Conservation (phyloP, 2,888 invertebrate genomes). For the Diogma glabrata region DNA sequence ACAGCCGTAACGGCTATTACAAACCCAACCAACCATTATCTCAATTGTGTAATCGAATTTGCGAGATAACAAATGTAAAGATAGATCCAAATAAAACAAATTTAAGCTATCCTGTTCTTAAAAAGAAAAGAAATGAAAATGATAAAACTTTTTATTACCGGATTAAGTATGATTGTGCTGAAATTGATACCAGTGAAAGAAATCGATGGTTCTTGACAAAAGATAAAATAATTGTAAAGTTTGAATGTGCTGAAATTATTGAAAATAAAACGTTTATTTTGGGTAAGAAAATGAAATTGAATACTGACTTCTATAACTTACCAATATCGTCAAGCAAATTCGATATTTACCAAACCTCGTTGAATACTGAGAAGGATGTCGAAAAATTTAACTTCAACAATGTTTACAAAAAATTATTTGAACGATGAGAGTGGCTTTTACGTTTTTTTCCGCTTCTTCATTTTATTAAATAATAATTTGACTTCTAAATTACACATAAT, state of each 20-base stretch:
- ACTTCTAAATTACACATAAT: too few relatives aligned
- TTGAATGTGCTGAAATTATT: not conserved
- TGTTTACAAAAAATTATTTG: slow-evolving; percentile 5
- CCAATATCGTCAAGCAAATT: not conserved
- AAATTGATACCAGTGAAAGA: not conserved
- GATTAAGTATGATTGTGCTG: too few relatives aligned
- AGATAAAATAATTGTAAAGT: not conserved
- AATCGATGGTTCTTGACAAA: slow-evolving; percentile 3
- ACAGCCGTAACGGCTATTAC: too few relatives aligned
- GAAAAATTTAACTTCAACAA: not conserved
- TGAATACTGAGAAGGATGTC: not conserved
- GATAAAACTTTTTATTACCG: too few relatives aligned
- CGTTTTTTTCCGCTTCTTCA: slow-evolving; percentile 6
- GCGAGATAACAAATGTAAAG: too few relatives aligned
- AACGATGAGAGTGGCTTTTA: not conserved
- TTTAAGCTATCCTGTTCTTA: too few relatives aligned
- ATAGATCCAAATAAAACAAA: too few relatives aligned
- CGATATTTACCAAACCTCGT: not conserved
- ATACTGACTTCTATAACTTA: not conserved
- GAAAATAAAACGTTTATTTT: not conserved
- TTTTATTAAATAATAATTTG: too few relatives aligned
- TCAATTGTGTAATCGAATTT: too few relatives aligned
- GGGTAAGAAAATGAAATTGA: not conserved
- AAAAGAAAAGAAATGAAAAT: too few relatives aligned
- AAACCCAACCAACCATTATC: too few relatives aligned